Percentiles rank a stretch among this genome's conserved stretches.
Conservation (phyloP, 2,113 vertebrate species). For the Nannobrachium achirus region DNA sequence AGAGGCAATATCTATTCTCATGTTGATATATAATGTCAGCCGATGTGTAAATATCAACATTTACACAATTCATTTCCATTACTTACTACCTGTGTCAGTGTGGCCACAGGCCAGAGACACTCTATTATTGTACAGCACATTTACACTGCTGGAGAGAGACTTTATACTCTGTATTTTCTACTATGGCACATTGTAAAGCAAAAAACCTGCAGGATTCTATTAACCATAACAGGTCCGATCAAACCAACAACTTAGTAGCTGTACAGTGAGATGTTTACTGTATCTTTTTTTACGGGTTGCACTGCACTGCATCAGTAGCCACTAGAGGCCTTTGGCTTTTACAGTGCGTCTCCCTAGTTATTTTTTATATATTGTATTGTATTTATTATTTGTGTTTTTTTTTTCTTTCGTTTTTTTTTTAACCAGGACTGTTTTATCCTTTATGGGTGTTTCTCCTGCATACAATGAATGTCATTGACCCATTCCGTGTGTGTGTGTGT, state of each 20-base stretch:
- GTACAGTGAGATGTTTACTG: too few relatives aligned
- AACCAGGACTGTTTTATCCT: constrained; percentile 55
- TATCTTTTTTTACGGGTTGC: background rate
- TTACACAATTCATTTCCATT: too few relatives aligned
- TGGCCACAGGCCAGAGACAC: too few relatives aligned
- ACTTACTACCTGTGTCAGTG: too few relatives aligned
- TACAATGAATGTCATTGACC: constrained; percentile 59
- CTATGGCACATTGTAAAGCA: background rate
- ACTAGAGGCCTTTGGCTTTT: constrained; percentile 48
- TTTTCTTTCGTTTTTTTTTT: too few relatives aligned
- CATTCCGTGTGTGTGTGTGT: too few relatives aligned
- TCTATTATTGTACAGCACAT: constrained; percentile 28
- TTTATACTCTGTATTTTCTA: constrained; percentile 24
- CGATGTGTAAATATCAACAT: too few relatives aligned
- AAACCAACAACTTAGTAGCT: background rate
- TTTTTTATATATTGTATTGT: too few relatives aligned
- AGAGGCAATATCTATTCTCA: too few relatives aligned
- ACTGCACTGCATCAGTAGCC: background rate
- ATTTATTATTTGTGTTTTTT: too few relatives aligned
- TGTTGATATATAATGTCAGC: too few relatives aligned
- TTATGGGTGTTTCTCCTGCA: constrained; percentile 43
- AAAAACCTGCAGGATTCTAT: constrained; percentile 15
- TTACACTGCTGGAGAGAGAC: background rate
- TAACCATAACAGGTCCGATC: constrained; percentile 17
- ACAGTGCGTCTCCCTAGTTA: constrained; percentile 18